Evolutionary conservation across 23 tunicate species (phyloP).

Genomic region (Halocynthia aurantium): DNA sequence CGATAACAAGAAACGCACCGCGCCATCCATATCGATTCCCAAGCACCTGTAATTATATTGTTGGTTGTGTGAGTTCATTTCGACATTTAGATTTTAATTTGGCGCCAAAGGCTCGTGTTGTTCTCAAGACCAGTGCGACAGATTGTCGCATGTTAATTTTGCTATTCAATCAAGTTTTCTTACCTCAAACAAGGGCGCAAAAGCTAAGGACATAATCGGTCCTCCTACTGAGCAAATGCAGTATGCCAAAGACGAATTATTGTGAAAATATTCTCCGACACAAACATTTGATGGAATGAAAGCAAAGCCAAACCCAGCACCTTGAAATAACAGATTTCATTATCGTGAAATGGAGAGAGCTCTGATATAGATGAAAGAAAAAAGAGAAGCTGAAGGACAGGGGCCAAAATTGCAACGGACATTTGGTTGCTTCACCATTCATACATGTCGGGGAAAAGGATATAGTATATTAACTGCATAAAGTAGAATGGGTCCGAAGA

Average conservation of each 20-base stretch:
- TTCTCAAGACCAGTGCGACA: background rate
- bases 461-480: no score
- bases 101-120: background rate
- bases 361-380: background rate
- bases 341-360: background rate
- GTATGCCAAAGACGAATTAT: conserved; percentile 21
- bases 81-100: no score
- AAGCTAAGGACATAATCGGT: conserved; percentile 27
- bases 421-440: no score
- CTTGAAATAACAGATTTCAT: background rate
- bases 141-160: background rate
- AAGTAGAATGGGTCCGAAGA: no score
- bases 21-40: conserved; percentile 4
- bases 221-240: conserved; percentile 36
- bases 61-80: no score
- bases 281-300: conserved; percentile 28
- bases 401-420: no score
- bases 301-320: conserved; percentile 36
- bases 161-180: background rate
- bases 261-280: conserved; percentile 26
- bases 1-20: conserved; percentile 15
- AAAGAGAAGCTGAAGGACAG: background rate
- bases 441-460: no score
- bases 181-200: conserved; percentile 44
- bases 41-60: no score